A percentile compares a stretch with the other conserved stretches of the same genome.
These are phyloP conservation scores for Bufotes viridis DNA, from an alignment of 2,797 vertebrate species.

Conservation along the genomic window DNA sequence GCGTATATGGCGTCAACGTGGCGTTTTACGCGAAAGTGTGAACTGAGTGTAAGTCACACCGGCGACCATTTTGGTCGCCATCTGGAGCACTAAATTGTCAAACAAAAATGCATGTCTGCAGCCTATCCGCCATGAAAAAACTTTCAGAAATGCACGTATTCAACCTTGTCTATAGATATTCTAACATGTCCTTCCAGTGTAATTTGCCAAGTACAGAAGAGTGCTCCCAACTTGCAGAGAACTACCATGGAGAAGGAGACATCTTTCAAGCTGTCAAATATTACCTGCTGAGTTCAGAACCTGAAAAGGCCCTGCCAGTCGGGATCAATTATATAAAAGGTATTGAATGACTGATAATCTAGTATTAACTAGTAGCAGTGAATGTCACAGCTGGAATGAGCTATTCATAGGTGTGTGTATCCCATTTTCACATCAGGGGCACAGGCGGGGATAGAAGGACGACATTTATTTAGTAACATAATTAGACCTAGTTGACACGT, in stretches of 20 bases:
- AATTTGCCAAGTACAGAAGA: conserved; percentile 84
- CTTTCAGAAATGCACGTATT: not conserved
- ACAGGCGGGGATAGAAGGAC: too few species aligned
- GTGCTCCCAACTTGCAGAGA: conserved; percentile 81
- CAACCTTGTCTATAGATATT: not conserved
- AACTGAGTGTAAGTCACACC: too few species aligned
- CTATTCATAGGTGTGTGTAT: not conserved
- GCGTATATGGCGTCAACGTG: too few species aligned
- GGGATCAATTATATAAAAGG: conserved; percentile 90
- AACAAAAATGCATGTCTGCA: not conserved
- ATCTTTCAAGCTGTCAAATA: conserved; percentile 85
- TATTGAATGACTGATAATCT: conserved; percentile 65
- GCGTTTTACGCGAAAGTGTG: too few species aligned
- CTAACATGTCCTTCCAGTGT: conserved; percentile 78
- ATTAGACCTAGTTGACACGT: too few species aligned
- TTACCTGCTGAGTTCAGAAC: conserved; percentile 86
- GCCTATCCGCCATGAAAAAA: not conserved
- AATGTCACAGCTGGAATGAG: not conserved
- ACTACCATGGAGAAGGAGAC: conserved; percentile 74
- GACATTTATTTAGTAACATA: too few species aligned
- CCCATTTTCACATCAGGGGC: too few species aligned
- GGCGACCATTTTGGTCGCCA: too few species aligned
- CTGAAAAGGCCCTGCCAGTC: conserved; percentile 85
- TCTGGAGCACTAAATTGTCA: too few species aligned
- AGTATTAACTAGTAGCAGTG: not conserved